phyloP scores from a whole-genome alignment of 2,113 vertebrate genomes.

The Eulemur macaco region DNA sequence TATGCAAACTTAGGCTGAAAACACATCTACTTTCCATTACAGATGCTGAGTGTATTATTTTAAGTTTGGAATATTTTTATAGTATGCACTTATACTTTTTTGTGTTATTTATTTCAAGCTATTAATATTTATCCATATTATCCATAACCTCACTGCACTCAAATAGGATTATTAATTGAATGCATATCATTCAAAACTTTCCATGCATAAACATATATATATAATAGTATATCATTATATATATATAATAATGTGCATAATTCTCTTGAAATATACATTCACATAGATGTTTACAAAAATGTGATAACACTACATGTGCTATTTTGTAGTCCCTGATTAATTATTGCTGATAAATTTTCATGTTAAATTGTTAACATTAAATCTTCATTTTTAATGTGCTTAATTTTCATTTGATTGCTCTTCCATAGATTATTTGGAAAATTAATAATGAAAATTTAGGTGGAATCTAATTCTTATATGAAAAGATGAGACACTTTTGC shows the following conservation, averaged over 20 bases:
- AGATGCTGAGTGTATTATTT: not conserved
- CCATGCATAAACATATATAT: not conserved
- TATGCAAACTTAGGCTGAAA: not conserved
- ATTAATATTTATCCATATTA: not conserved
- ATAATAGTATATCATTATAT: not conserved
- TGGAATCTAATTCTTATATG: not conserved
- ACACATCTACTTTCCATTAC: not conserved
- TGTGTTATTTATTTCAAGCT: not conserved
- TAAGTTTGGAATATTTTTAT: not conserved
- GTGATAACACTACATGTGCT: not conserved
- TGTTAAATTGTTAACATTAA: not conserved
- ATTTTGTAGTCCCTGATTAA: not conserved
- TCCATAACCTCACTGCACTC: not conserved
- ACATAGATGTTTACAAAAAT: not conserved
- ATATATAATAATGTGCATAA: not conserved
- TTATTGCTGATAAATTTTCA: not conserved
- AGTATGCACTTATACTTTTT: not conserved
- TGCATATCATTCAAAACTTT: not conserved
- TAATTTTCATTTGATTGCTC: not conserved
- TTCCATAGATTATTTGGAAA: not conserved
- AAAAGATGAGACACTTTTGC: not conserved
- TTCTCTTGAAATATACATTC: not conserved
- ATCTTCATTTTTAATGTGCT: slow-evolving; percentile 10
- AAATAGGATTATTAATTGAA: not conserved
- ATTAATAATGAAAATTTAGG: not conserved